Evolutionary conservation across 2,888 invertebrate species (phyloP), one percentile per base, ranked within the genome.

Genomic region (Caenorhabditis panamensis): DNA sequence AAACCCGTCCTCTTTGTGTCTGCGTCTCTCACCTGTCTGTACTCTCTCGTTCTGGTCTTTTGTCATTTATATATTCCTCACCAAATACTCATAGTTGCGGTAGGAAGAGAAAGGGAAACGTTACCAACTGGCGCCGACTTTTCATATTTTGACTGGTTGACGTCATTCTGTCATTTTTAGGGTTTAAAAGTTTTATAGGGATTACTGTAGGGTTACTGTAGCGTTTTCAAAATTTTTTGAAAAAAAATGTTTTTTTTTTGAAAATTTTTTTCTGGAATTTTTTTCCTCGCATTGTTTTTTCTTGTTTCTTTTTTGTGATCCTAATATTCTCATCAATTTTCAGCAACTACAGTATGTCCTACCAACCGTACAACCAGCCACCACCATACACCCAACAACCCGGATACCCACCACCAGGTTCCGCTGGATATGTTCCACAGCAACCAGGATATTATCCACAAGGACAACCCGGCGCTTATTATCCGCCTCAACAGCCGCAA

Each of bases 341-440:
- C 53, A 31, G 31, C 22, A 22, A 11, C 26, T 26, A 6, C 53
- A 53, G 26, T 53, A 80, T 80, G 80, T 80, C 80, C 16, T 75
- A 80, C 37, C 80, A 75, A 53, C 80, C 75, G 51, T 82, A 82
- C 53, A 71, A 75, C 36, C 78, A 82, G 26, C 82, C 78, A 47
- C 82, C 82, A 31, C 78, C 78, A 36, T 82, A 82, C 51, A 72
- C 78, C 20, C 73, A 79, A 71, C 82, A 82, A 54, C 78, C 73
- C 36, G 78, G 78, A 22, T 82, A 82, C 56, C 82, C 82, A 59
- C 82, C 77, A 71, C 78, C 80, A 20, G 80, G 80, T 41, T 80
- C 80, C 28, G 80, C 80, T 31, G 79, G 79, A 37, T 79, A 68
- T 24, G 56, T 73, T 13, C 79, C 72, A 54, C 79, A 73, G 63